Evolutionary conservation across 2,888 invertebrate genomes (phyloP).

Genomic region (Aphodius granarius): DNA sequence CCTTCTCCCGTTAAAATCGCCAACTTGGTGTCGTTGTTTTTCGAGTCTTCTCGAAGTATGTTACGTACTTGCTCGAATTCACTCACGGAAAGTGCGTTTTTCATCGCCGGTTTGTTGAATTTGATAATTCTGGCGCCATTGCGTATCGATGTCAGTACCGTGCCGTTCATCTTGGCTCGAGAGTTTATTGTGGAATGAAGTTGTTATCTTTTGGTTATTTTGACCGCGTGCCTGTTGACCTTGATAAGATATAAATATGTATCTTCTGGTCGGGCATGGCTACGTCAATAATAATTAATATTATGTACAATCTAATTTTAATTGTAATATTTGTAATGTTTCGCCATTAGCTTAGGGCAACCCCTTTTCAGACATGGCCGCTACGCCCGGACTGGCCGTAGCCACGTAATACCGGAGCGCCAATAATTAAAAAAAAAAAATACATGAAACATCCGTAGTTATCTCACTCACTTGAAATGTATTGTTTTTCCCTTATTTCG

Average conservation of each 20-base stretch:
- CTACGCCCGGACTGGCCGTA: no score
- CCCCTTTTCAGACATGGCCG: no score
- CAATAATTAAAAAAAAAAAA: no score
- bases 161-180: not conserved
- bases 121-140: slow-evolving; percentile 62
- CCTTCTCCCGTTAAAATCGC: slow-evolving; percentile 81
- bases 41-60: slow-evolving; percentile 69
- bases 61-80: slow-evolving; percentile 69
- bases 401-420: no score
- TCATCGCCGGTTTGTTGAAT: slow-evolving; percentile 76
- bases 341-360: no score
- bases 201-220: not conserved
- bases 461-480: no score
- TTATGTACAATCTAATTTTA: no score
- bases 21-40: slow-evolving; percentile 67
- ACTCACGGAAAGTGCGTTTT: slow-evolving; percentile 72
- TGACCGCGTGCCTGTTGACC: not conserved
- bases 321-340: no score
- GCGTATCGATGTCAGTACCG: slow-evolving; percentile 15
- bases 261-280: not conserved
- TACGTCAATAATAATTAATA: not conserved
- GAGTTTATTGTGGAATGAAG: not conserved
- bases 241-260: not conserved
- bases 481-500: no score
- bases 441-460: no score